Base-by-base conservation (phyloP, 30 jellyfish, hydroid and myxozoan species). In the Aurelia sp. region DNA sequence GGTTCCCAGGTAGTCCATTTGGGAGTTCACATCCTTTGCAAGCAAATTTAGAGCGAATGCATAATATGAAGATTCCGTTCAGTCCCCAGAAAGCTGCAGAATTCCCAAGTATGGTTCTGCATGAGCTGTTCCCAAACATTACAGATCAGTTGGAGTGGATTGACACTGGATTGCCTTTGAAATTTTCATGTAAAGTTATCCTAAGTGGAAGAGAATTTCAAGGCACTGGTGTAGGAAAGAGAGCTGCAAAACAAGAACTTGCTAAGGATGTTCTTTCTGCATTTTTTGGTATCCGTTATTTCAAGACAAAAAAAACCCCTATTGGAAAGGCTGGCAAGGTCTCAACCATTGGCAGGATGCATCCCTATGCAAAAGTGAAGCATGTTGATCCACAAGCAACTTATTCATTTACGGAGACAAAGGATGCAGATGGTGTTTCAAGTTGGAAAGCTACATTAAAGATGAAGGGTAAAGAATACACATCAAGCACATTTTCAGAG, bases 161-260 rank as follows among this genome's bases (percentile, higher is more conserved):
- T 41, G 96, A 93, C 15, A 93, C 96, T 12, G 90, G 81, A 15
- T 87, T 92, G 31, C 74, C 87, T 15, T 74, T 44, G 15, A 85
- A 80, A 72, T 93, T 81, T 80, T 47, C 63, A 17, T 96, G 91
- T 70, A 82, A 66, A 81, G 96, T 83, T 33, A 78, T 41, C 22
- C 67, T 93, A 48, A 62, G 55, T 18, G 97, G 96, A 21, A 74
- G 69, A 17, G 69, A 71, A 5, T 93, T 87, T 67, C 82, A 63
- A 51, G 98, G 98, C n/a, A 73, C 74, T 74, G 97, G 97, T 6
- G 79, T 90, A 0, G 92, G 98, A 41, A 93, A 93, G 89, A 87
- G 91, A 33, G 72, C 79, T 38, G 98, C 98, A 12, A 93, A 82
- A 68, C 30, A 61, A 13, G 85, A 93, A 47, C 92, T 93, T 30